Conservation (phyloP, 2,113 vertebrate genomes). For the Trachemys scripta region DNA sequence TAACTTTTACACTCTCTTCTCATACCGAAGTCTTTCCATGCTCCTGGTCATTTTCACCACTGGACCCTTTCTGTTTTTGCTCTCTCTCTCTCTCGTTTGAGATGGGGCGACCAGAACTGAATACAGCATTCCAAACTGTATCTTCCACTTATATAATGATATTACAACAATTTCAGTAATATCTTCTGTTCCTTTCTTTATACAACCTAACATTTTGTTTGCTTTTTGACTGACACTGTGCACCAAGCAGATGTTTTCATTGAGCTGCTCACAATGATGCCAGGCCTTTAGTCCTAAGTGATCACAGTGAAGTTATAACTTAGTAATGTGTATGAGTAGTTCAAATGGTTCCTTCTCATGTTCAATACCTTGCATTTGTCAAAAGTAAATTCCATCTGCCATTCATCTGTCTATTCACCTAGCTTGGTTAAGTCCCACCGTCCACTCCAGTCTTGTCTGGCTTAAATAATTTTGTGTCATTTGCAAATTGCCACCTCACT, state of each 20-base stretch:
- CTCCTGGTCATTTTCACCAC: neutral
- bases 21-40: neutral
- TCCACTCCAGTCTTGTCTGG: neutral
- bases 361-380: neutral
- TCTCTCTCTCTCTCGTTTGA: neutral
- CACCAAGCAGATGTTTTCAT: no score
- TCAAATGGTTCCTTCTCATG: neutral
- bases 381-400: neutral
- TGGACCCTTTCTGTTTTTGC: neutral
- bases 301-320: neutral
- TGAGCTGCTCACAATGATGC: neutral
- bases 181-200: neutral
- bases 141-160: no score
- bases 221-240: neutral
- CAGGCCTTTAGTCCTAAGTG: neutral
- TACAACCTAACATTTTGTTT: rapidly evolving
- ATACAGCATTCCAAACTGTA: rapidly evolving
- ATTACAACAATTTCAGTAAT: rapidly evolving
- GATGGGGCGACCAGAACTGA: neutral
- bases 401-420: neutral
- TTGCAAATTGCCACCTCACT: neutral
- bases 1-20: neutral
- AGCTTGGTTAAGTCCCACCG: neutral
- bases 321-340: neutral
- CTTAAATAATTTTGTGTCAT: neutral